Evolutionary conservation across 1,140 invertebrate genomes (phyloP), one percentile per base, ranked within the genome.

Genomic region (Microplitis demolitor): DNA sequence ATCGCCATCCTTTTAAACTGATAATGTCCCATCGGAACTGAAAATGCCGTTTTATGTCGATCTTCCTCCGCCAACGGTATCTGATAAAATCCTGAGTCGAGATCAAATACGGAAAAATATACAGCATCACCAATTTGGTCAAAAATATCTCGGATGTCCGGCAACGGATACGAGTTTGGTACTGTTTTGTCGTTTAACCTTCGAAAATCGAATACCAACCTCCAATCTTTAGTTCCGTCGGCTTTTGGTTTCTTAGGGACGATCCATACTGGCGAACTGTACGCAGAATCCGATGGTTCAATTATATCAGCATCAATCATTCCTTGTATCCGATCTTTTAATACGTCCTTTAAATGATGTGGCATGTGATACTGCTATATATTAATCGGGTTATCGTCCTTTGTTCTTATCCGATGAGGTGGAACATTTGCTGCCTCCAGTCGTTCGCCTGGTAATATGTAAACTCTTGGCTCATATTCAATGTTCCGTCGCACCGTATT

Each of bases 351-450:
- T 11, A 24, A 31, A 33, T 50, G 4, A 5, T 66, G 37, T 0
- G 39, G 63, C 14, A 16, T 24, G 3, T 39, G 11, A 51, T 66
- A 66, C 50, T 39, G 8, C 5, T 66, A 51, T 0, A 66, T 11
- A 4, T 34, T 39, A 3, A 66, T 51, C 16, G 63, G 63, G 3
- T 50, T 51, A 51, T 66, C 39, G 8, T 50, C 14, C 0, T 37
- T 53, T 8, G 63, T 66, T 4, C 50, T 51, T 13, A 73, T 73
- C n/a, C n/a, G 53, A 69, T 73, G 72, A 14, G 11, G 51, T 8
- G 33, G 24, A 0, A 69, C 13, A 16, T 37, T 62, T 11, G 66
- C 62, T 3, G 66, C 37, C 0, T 35, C 4, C 2, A 73, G 6
- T 13, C 56, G 64, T 53, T 73, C 56, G 4, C 60, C 71, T 24